A percentile compares a stretch with the other conserved stretches of the same genome.
These are phyloP conservation scores for Alauda arvensis DNA, from an alignment of 2,797 vertebrate species.

Conservation along the genomic window DNA sequence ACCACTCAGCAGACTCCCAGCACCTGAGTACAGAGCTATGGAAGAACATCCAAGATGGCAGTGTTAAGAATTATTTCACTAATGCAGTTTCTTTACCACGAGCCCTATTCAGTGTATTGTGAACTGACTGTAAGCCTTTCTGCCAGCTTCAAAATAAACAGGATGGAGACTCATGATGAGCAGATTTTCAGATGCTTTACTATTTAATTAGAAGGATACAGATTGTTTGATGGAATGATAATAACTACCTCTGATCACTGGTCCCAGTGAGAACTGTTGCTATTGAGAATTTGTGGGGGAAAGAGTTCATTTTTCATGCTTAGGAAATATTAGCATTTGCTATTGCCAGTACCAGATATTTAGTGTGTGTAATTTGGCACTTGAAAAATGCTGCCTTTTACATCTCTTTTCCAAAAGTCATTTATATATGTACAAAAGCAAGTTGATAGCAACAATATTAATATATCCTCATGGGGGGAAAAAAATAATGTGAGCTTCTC, in stretches of 20 bases:
- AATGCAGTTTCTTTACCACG: background rate
- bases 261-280: background rate
- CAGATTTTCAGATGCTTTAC: background rate
- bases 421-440: background rate
- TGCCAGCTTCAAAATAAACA: background rate
- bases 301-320: background rate
- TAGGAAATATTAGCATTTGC: background rate
- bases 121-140: background rate
- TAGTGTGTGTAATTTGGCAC: background rate
- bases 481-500: background rate
- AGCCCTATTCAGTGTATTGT: background rate
- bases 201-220: background rate
- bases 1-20: background rate
- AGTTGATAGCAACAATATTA: conserved; percentile 20
- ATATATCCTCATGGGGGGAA: background rate
- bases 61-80: background rate
- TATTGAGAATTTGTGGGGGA: background rate
- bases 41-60: background rate
- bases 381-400: conserved; percentile 29
- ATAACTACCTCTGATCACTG: background rate
- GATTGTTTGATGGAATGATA: background rate
- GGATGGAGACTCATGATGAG: background rate
- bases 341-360: background rate
- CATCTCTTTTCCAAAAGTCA: conserved; percentile 1
- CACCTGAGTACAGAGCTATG: background rate